Base-by-base conservation (phyloP, 2,797 vertebrate species). In the Eidolon dupreanum region DNA sequence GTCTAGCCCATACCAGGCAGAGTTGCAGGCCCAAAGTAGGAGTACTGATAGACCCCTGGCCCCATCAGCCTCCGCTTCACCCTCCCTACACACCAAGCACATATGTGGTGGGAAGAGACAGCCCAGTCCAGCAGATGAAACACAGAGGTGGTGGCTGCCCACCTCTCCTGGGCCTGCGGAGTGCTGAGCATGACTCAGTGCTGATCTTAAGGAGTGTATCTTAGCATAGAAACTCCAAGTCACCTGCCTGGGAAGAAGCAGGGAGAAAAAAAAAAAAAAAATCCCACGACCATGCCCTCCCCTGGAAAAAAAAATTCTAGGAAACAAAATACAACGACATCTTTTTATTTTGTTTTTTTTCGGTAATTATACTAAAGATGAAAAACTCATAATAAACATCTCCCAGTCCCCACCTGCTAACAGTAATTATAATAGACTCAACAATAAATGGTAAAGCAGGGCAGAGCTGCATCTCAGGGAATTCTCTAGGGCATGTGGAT, bases 371-470 rank as follows among this genome's bases (percentile, higher is more conserved):
- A 99, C 99, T 99, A 99, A 99, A 99, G 99, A 99, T 99, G 99
- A 99, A 99, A 99, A 99, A 99, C 99, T 99, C 99, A 99, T 99
- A 99, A 99, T 99, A 99, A 99, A 99, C 99, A 99, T 99, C 99
- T 99, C 99, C 99, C 99, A 99, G 99, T 99, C 99, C 99, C 99
- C 99, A 99, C 99, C 99, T 99, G 99, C 99, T 99, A 99, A 99
- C 99, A 99, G 99, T 99, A 99, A 99, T 99, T 99, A 99, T 99
- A 99, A 99, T 99, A 99, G 99, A 99, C 99, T 99, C 99, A 99
- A 99, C 99, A 99, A 99, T 99, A 99, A 99, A 99, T 99, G 99
- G 99, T 99, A 99, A 99, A 99, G 99, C 99, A 99, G 99, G 99
- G 99, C 99, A 99, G 99, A 99, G 99, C 99, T 99, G 99, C 99